Conservation (phyloP, 2,797 vertebrate species). For the Rallus crepitans region DNA sequence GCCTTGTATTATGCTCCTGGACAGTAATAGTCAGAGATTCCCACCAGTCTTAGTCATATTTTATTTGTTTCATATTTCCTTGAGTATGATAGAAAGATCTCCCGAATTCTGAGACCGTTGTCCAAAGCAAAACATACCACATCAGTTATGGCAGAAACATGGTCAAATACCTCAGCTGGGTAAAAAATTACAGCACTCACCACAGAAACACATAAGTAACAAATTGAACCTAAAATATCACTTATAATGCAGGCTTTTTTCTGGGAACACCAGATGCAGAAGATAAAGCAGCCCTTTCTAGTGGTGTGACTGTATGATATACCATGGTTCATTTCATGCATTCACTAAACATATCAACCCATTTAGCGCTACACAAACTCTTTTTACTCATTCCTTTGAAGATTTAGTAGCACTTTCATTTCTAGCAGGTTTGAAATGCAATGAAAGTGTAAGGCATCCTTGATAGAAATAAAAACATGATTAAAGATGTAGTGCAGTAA, state of each 20-base stretch:
- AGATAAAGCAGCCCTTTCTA: neutral
- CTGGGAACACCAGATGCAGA: neutral
- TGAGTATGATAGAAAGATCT: neutral
- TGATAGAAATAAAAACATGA: conserved; percentile 64
- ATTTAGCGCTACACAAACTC: neutral
- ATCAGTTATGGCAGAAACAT: neutral
- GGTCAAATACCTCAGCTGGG: neutral
- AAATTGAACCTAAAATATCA: neutral
- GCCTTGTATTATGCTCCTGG: neutral
- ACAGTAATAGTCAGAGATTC: neutral
- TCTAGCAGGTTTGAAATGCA: conserved; percentile 37
- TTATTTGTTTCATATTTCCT: neutral
- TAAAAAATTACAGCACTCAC: neutral
- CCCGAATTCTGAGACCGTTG: neutral
- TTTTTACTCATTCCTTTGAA: conserved; percentile 52
- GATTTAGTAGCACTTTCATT: neutral
- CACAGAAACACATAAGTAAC: neutral
- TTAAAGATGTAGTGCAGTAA: conserved; percentile 55
- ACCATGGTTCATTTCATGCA: neutral
- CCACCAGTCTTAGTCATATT: neutral
- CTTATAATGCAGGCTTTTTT: neutral
- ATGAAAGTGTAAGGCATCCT: conserved; percentile 46
- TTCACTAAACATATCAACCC: neutral
- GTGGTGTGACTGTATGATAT: neutral
- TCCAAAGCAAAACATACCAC: neutral